Evolutionary conservation across 2,113 vertebrate species (phyloP), one percentile per base, ranked within the genome.

Genomic region (Tenrec ecaudatus): DNA sequence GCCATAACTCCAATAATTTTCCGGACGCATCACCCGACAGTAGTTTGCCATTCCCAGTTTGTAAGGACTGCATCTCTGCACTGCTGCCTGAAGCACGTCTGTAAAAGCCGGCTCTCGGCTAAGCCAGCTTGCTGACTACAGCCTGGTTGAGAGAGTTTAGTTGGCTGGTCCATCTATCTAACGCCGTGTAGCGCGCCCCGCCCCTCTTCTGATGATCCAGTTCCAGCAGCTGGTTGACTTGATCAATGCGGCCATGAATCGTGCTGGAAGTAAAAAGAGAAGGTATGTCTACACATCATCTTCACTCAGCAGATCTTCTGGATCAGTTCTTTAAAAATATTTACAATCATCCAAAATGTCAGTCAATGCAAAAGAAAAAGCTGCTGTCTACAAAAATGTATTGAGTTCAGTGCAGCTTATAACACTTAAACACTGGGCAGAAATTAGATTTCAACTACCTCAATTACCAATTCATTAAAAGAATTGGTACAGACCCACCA

Each of bases 91-190:
- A 97, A 97, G 98, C 93, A 97, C 3, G 92, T 97, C 96, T 98
- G 96, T 97, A 96, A 96, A 97, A 97, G 97, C 97, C 96, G 97
- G 97, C 94, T 98, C 97, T 98, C 96, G 92, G 92, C 98, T 98
- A 99, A 98, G 99, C 99, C 98, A 99, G 98, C 97, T 99, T 99
- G 98, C 99, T 99, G 98, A 99, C 99, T 98, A 99, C 99, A 97
- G 99, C 99, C 98, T 99, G 99, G 98, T 99, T 99, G 98, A 99
- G 99, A 97, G 99, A 99, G 98, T 99, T 99, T 97, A 99, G 99
- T 98, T 99, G 99, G 99, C 99, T 99, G 98, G 99, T 99, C 99
- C 99, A 99, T 99, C 99, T 99, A 98, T 99, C 99, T 99, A 99
- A 98, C 4, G 99, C 99, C 96, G 99, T 99, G 98, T 99, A 99